phyloP scores from a whole-genome alignment of 2,888 invertebrate species.

The Allophyes oxyacanthae region DNA sequence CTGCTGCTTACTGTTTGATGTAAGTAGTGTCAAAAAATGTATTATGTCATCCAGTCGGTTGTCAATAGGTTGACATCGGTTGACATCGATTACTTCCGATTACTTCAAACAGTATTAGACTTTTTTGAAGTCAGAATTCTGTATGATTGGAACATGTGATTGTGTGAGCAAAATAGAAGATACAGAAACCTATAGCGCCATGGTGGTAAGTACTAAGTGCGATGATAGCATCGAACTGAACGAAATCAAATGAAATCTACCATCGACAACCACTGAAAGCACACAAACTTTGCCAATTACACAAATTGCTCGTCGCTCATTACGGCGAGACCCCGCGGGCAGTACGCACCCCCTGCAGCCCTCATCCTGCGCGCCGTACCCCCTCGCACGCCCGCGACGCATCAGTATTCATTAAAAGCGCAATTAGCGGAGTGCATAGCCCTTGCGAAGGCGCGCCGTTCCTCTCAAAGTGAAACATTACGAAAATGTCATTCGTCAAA shows the following conservation, averaged over 20 bases:
- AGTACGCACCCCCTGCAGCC: neutral
- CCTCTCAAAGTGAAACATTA: conserved; percentile 74
- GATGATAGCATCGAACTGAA: neutral
- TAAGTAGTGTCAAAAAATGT: too few relatives aligned
- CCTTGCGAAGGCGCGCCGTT: conserved; percentile 57
- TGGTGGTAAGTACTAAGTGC: neutral
- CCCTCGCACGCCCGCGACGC: conserved; percentile 44
- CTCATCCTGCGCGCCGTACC: conserved; percentile 14
- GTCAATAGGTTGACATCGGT: too few relatives aligned
- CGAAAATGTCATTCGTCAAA: conserved; percentile 83
- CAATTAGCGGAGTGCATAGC: conserved; percentile 81
- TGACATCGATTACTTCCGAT: too few relatives aligned
- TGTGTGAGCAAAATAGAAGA: too few relatives aligned
- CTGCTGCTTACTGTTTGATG: too few relatives aligned
- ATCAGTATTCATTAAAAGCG: conserved; percentile 79
- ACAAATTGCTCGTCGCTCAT: conserved; percentile 66
- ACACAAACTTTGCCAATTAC: conserved; percentile 67
- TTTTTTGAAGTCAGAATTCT: too few relatives aligned
- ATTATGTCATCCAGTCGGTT: too few relatives aligned
- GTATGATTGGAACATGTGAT: too few relatives aligned
- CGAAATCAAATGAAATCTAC: conserved; percentile 43
- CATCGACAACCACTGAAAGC: conserved; percentile 47
- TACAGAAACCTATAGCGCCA: too few relatives aligned
- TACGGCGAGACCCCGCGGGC: conserved; percentile 28
- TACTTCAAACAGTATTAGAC: too few relatives aligned